Evolutionary conservation across 2,797 vertebrate genomes (phyloP).

Genomic region (Acridotheres tristis): DNA sequence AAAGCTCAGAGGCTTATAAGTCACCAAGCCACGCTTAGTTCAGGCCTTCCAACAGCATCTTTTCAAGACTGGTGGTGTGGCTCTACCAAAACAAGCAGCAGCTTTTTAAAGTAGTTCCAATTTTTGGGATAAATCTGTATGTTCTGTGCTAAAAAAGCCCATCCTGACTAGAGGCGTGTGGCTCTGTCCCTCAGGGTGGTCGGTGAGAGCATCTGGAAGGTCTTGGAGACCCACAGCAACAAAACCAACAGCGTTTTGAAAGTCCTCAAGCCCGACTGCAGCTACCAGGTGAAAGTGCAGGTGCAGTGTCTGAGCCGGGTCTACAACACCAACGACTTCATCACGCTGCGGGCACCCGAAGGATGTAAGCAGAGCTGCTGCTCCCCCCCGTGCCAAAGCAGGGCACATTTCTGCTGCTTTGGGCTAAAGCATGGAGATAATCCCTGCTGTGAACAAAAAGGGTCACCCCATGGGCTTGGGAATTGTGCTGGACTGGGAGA

Average conservation of each 20-base stretch:
- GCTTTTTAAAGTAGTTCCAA: background rate
- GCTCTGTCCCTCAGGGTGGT: constrained; percentile 76
- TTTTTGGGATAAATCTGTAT: background rate
- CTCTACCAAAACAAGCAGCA: background rate
- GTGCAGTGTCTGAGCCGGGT: constrained; percentile 90
- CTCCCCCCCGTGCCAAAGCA: background rate
- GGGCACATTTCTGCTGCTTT: fast-evolving
- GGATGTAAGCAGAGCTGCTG: constrained; percentile 83
- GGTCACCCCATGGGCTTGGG: background rate
- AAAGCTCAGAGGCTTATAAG: background rate
- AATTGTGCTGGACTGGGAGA: background rate
- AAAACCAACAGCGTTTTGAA: constrained; percentile 87
- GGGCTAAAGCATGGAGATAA: fast-evolving
- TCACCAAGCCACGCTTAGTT: background rate
- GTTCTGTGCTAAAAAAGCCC: background rate
- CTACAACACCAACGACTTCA: constrained; percentile 90
- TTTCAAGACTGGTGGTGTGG: background rate
- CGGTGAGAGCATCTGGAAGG: constrained; percentile 87
- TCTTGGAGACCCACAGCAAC: constrained; percentile 92
- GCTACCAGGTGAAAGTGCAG: constrained; percentile 93
- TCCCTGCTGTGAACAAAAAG: fast-evolving
- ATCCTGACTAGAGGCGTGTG: background rate
- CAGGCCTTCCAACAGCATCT: background rate
- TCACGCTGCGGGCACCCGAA: constrained; percentile 89
- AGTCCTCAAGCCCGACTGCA: constrained; percentile 91